Evolutionary conservation across 92 coral and sea anemone genomes (phyloP).

Genomic region (Zoanthus gigantus): DNA sequence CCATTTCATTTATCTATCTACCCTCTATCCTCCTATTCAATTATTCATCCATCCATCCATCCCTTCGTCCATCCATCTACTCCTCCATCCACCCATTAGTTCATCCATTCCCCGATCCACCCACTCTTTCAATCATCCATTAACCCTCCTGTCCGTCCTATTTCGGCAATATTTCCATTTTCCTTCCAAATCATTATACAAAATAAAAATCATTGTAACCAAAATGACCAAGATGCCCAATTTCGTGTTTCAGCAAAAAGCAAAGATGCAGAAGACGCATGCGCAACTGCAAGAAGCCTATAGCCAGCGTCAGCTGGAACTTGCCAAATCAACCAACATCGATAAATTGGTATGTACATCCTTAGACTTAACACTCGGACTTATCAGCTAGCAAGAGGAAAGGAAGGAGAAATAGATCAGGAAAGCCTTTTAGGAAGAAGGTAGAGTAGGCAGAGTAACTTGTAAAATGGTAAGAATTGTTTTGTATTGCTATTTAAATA

Average conservation of each 20-base stretch:
- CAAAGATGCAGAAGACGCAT: conserved; percentile 94
- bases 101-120: not conserved
- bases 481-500: not conserved
- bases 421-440: not conserved
- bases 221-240: not conserved
- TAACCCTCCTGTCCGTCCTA: not conserved
- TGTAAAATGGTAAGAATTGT: not conserved
- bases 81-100: not conserved
- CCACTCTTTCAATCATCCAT: not conserved
- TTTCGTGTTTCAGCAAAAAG: conserved; percentile 70
- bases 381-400: not conserved
- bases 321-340: conserved; percentile 95
- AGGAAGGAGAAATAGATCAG: not conserved
- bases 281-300: conserved; percentile 92
- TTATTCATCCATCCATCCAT: not conserved
- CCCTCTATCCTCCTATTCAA: too few relatives aligned
- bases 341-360: conserved; percentile 85
- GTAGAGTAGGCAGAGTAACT: not conserved
- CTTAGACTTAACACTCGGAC: not conserved
- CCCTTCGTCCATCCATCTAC: not conserved
- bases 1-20: too few relatives aligned
- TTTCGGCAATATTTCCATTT: not conserved
- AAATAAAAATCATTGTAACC: not conserved
- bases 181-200: not conserved
- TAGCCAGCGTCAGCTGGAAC: conserved; percentile 90